phyloP scores from a whole-genome alignment of 2,797 vertebrate species.

The Poeciliopsis gracilis region DNA sequence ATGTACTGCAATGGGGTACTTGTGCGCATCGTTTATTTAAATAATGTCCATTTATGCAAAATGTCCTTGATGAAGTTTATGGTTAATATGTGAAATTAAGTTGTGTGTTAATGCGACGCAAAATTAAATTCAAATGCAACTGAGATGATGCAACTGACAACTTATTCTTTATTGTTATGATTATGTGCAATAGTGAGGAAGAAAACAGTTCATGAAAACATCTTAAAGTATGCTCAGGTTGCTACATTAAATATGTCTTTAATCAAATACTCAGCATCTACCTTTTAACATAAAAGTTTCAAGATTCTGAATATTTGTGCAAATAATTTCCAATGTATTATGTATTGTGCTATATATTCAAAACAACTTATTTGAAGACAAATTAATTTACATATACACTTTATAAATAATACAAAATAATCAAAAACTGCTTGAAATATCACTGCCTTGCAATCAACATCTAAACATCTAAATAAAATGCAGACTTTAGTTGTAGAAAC shows the following conservation, averaged over 20 bases:
- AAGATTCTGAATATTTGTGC: neutral
- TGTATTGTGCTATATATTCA: neutral
- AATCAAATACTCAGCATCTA: neutral
- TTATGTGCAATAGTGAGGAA: neutral
- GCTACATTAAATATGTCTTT: neutral
- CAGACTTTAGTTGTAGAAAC: slow-evolving; percentile 12
- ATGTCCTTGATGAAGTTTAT: neutral
- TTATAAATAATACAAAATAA: neutral
- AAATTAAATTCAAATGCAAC: neutral
- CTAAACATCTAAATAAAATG: slow-evolving; percentile 28
- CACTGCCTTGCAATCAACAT: slow-evolving; percentile 25
- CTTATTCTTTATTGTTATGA: neutral
- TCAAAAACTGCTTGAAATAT: neutral
- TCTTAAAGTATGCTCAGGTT: neutral
- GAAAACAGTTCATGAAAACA: neutral
- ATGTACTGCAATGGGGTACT: neutral
- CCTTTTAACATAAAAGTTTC: neutral
- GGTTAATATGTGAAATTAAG: neutral
- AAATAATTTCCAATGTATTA: neutral
- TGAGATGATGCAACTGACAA: neutral
- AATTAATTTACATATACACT: neutral
- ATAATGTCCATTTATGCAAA: neutral
- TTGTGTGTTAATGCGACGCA: neutral
- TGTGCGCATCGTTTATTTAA: neutral
- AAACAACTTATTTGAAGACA: neutral